These are phyloP conservation scores for Rhopalosiphum padi DNA, from an alignment of 1,140 invertebrate species.

Conservation along the genomic window DNA sequence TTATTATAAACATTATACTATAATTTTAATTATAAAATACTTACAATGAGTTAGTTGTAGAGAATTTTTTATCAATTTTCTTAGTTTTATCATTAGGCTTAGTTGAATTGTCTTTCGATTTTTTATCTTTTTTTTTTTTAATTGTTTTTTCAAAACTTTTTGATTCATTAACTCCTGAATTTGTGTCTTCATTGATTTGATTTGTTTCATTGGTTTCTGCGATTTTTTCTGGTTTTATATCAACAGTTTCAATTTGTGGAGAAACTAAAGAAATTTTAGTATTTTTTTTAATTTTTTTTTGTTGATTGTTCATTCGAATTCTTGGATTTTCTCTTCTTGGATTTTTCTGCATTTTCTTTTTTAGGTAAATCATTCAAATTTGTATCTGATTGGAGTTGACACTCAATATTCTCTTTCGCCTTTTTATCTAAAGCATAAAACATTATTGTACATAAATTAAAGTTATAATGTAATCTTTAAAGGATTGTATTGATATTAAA, in stretches of 20 bases:
- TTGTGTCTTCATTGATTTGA: neutral
- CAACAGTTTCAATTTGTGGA: neutral
- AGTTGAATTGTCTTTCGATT: neutral
- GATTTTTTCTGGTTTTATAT: neutral
- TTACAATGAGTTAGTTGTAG: neutral
- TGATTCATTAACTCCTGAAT: too few species aligned
- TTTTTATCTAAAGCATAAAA: slow-evolving; percentile 1
- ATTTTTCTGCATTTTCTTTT: neutral
- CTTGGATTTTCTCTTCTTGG: neutral
- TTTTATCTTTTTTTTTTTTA: neutral
- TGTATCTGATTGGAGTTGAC: neutral
- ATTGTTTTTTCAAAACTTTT: slow-evolving; percentile 2
- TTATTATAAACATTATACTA: too few species aligned
- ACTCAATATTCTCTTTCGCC: neutral
- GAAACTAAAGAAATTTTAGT: neutral
- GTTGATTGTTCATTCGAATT: neutral
- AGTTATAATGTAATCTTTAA: neutral
- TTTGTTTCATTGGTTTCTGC: too few species aligned
- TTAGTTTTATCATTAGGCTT: neutral
- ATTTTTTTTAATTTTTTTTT: neutral
- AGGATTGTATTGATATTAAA: neutral
- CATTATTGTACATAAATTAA: neutral
- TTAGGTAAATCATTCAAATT: neutral
- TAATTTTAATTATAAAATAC: neutral
- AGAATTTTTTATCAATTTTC: neutral